A percentile compares a stretch with the other conserved stretches of the same genome.
Evolutionary conservation across 2,113 vertebrate genomes (phyloP).

Genomic region (Plestiodon gilberti): DNA sequence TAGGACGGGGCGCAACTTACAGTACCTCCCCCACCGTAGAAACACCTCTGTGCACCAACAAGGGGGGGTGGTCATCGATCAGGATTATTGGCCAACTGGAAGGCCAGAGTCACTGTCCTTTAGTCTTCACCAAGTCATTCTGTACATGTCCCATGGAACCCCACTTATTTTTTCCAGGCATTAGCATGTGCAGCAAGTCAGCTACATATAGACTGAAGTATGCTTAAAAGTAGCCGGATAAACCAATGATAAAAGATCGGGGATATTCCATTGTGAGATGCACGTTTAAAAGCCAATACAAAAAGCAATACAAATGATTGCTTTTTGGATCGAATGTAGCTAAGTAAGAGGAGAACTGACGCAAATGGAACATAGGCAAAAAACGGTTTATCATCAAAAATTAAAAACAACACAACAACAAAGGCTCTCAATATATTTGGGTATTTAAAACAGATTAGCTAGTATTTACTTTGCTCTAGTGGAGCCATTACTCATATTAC

Average conservation of each 20-base stretch:
- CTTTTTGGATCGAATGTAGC: not conserved
- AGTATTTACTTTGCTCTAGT: conserved; percentile 46
- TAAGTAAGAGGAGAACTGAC: not conserved
- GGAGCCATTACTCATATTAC: conserved; percentile 24
- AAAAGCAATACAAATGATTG: not conserved
- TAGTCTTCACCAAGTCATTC: not conserved
- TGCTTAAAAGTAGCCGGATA: not conserved
- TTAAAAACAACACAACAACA: too few relatives aligned
- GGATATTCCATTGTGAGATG: not conserved
- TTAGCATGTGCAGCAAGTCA: not conserved
- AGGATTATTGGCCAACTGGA: not conserved
- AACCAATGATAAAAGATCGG: not conserved
- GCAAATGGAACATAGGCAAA: not conserved
- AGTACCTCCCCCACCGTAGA: too few relatives aligned
- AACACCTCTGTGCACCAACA: too few relatives aligned
- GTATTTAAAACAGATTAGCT: conserved; percentile 11
- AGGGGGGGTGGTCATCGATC: not conserved
- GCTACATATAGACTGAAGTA: not conserved
- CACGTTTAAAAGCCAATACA: not conserved
- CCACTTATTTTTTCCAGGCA: not conserved
- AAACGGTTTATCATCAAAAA: too few relatives aligned
- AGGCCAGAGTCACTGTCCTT: not conserved
- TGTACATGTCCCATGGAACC: not conserved
- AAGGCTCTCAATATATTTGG: conserved; percentile 11
- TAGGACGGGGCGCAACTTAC: too few relatives aligned